A percentile compares a stretch with the other conserved stretches of the same genome.
phyloP scores from a whole-genome alignment of 2,888 invertebrate species.

The Sycophila texana region DNA sequence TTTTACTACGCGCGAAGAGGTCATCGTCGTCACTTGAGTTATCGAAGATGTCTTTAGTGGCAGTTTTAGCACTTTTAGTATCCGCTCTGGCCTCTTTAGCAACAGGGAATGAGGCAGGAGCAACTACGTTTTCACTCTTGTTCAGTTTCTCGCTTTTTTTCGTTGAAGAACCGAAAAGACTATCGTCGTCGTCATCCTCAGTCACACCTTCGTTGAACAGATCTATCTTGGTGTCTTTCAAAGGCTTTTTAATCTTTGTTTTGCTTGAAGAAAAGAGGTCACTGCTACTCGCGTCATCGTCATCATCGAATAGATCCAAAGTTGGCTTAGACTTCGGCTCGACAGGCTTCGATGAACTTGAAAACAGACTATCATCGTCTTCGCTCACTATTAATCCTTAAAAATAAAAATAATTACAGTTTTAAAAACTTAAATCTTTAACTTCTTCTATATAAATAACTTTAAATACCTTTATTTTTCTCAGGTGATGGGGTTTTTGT shows the following conservation, averaged over 20 bases:
- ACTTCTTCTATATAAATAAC: constrained; percentile 48
- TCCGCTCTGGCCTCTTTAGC: constrained; percentile 49
- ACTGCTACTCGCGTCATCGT: constrained; percentile 62
- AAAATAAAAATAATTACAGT: neutral
- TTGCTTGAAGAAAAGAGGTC: constrained; percentile 69
- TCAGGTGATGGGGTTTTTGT: constrained; percentile 74
- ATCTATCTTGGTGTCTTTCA: constrained; percentile 63
- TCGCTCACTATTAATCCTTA: constrained; percentile 62
- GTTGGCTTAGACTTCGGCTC: constrained; percentile 49
- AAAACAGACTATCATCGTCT: constrained; percentile 69
- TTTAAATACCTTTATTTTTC: constrained; percentile 63
- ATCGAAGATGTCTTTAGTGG: constrained; percentile 68
- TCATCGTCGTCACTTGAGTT: constrained; percentile 70
- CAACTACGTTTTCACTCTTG: neutral
- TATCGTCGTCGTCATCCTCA: constrained; percentile 66
- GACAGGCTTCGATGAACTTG: constrained; percentile 58
- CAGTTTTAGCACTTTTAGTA: constrained; percentile 59
- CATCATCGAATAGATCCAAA: constrained; percentile 67
- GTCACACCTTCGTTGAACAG: constrained; percentile 67
- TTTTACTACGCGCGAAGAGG: constrained; percentile 65
- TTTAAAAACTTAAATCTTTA: neutral
- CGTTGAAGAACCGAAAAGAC: constrained; percentile 62
- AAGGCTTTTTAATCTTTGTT: constrained; percentile 63
- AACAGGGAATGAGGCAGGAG: neutral
- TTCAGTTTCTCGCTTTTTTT: constrained; percentile 52